A percentile compares a stretch with the other conserved stretches of the same genome.
phyloP scores from a whole-genome alignment of 2,888 invertebrate genomes.

The Cryptus armator region DNA sequence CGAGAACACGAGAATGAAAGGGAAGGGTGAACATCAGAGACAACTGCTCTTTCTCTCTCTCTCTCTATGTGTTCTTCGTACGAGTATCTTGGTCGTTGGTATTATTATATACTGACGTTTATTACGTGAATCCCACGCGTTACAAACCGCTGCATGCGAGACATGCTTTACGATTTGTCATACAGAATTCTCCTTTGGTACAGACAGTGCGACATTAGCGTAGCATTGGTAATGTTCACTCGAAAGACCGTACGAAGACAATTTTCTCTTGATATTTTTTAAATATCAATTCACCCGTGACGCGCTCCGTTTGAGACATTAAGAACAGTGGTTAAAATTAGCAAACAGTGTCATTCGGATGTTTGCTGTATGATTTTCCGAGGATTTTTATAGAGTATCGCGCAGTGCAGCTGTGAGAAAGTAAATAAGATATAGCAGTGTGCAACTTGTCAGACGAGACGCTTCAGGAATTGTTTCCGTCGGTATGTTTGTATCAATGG shows the following conservation, averaged over 20 bases:
- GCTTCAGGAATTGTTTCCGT: background rate
- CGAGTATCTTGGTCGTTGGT: constrained; percentile 20
- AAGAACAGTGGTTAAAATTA: background rate
- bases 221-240: constrained; percentile 63
- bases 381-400: too few species aligned
- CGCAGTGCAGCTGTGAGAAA: too few species aligned
- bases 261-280: constrained; percentile 26
- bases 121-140: constrained; percentile 60
- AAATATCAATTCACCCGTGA: constrained; percentile 16
- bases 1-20: background rate
- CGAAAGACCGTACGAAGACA: constrained; percentile 6
- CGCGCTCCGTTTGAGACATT: constrained; percentile 36
- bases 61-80: constrained; percentile 11
- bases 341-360: too few species aligned
- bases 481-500: constrained; percentile 32
- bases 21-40: constrained; percentile 29
- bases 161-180: constrained; percentile 66
- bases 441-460: constrained; percentile 22
- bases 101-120: constrained; percentile 51
- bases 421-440: background rate
- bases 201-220: constrained; percentile 56
- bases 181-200: constrained; percentile 45
- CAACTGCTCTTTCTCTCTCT: constrained; percentile 7
- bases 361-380: too few species aligned
- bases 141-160: constrained; percentile 26